phyloP scores from a whole-genome alignment of 2,888 invertebrate species.

The Drosophila greeni region DNA sequence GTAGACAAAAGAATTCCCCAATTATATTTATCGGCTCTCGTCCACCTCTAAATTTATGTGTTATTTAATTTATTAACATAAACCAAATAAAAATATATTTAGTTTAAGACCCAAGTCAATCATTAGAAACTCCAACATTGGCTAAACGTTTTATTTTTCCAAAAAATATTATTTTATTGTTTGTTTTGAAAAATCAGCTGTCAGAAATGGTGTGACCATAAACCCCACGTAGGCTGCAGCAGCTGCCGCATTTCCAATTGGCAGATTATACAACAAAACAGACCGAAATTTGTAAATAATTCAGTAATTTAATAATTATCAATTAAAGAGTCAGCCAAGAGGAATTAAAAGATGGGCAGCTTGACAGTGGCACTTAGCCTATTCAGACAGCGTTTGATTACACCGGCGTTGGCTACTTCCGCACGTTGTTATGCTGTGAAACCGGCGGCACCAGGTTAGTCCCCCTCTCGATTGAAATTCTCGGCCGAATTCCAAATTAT shows the following conservation, averaged over 20 bases:
- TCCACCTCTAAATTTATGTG: background rate
- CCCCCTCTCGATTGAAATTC: background rate
- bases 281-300: conserved; percentile 9
- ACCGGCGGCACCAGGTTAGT: conserved; percentile 63
- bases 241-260: background rate
- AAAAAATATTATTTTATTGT: background rate
- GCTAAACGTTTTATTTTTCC: background rate
- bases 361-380: conserved; percentile 38
- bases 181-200: conserved; percentile 29
- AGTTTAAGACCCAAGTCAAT: background rate
- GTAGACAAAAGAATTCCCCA: background rate
- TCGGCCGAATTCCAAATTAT: background rate
- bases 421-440: conserved; percentile 61
- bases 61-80: background rate
- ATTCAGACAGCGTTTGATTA: conserved; percentile 40
- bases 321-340: background rate
- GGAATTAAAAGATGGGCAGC: conserved; percentile 38
- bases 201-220: conserved; percentile 10
- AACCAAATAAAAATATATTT: background rate
- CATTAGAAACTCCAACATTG: background rate
- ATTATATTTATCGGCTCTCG: background rate
- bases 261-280: conserved; percentile 32
- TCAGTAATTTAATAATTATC: background rate
- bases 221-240: background rate
- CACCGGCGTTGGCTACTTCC: conserved; percentile 20